These are phyloP conservation scores for Dendrolimus kikuchii DNA, from an alignment of 1,140 invertebrate genomes.

Conservation along the genomic window DNA sequence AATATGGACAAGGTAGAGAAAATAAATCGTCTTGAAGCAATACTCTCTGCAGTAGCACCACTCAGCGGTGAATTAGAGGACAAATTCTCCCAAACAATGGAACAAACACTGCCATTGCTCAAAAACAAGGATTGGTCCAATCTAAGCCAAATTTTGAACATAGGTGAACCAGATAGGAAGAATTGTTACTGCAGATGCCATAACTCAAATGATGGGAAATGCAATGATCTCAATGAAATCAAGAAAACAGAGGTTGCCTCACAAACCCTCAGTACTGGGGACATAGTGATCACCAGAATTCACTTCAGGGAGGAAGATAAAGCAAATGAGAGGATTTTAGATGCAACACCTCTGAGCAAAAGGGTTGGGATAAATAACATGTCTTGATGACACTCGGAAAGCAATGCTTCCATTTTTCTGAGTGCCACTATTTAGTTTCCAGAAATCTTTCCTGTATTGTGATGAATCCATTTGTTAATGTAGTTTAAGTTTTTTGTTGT, in stretches of 20 bases:
- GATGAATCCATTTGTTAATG: conserved; percentile 51
- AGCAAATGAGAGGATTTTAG: conserved; percentile 70
- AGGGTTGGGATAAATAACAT: conserved; percentile 54
- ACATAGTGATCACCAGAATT: conserved; percentile 93
- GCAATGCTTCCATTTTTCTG: conserved; percentile 45
- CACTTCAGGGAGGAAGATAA: conserved; percentile 83
- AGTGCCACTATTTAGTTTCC: conserved; percentile 60
- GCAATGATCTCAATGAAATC: conserved; percentile 65
- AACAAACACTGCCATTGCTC: conserved; percentile 66
- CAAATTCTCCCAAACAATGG: conserved; percentile 66
- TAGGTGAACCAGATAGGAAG: conserved; percentile 47
- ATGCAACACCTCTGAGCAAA: conserved; percentile 63
- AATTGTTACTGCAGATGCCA: conserved; percentile 74
- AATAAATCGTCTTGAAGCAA: conserved; percentile 88
- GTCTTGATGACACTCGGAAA: conserved; percentile 53
- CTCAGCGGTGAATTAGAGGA: conserved; percentile 67
- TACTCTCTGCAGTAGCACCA: conserved; percentile 83
- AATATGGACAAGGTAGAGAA: conserved; percentile 90
- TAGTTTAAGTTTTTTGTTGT: conserved; percentile 33
- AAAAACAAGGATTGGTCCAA: conserved; percentile 68
- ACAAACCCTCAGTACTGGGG: conserved; percentile 93
- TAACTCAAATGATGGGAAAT: conserved; percentile 49
- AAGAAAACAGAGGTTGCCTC: conserved; percentile 73
- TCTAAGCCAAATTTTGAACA: conserved; percentile 62
- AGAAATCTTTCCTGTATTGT: conserved; percentile 46